These are phyloP conservation scores for Chydorus sphaericus DNA, from an alignment of 2,888 invertebrate species.

Conservation along the genomic window DNA sequence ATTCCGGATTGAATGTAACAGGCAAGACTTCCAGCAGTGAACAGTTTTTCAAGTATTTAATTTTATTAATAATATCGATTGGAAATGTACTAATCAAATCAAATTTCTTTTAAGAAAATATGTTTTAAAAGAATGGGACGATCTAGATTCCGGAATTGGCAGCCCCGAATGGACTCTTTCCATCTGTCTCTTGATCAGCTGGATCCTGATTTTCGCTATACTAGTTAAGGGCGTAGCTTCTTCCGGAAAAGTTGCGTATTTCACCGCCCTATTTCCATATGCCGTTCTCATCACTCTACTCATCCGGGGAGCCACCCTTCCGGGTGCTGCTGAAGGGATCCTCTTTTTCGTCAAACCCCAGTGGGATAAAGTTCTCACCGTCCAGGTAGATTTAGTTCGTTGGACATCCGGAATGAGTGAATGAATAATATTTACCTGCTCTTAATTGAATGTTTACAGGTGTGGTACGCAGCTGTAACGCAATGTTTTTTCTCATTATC, in stretches of 20 bases:
- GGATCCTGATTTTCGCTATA: constrained; percentile 51
- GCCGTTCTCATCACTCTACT: constrained; percentile 58
- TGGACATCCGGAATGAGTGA: too few species aligned
- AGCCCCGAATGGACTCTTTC: constrained; percentile 51
- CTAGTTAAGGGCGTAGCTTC: constrained; percentile 35
- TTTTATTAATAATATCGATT: too few species aligned
- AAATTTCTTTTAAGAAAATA: too few species aligned
- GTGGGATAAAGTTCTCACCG: constrained; percentile 54
- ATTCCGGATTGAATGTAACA: too few species aligned
- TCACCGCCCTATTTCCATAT: constrained; percentile 76
- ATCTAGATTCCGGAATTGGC: constrained; percentile 39
- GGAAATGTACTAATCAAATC: too few species aligned
- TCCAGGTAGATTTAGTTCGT: constrained; percentile 40
- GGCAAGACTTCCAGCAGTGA: constrained; percentile 33
- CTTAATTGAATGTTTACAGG: too few species aligned
- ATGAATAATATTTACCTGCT: too few species aligned
- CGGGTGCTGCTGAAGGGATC: constrained; percentile 58
- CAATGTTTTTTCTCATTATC: constrained; percentile 66
- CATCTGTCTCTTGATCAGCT: constrained; percentile 47
- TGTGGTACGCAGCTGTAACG: constrained; percentile 62
- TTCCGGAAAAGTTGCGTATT: constrained; percentile 45
- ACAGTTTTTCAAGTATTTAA: constrained; percentile 40
- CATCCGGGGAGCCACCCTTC: constrained; percentile 45
- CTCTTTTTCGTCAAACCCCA: constrained; percentile 62
- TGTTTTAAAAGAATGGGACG: constrained; percentile 29